Evolutionary conservation across 2,113 vertebrate genomes (phyloP), one percentile per base, ranked within the genome.

Genomic region (Eublepharis macularius): DNA sequence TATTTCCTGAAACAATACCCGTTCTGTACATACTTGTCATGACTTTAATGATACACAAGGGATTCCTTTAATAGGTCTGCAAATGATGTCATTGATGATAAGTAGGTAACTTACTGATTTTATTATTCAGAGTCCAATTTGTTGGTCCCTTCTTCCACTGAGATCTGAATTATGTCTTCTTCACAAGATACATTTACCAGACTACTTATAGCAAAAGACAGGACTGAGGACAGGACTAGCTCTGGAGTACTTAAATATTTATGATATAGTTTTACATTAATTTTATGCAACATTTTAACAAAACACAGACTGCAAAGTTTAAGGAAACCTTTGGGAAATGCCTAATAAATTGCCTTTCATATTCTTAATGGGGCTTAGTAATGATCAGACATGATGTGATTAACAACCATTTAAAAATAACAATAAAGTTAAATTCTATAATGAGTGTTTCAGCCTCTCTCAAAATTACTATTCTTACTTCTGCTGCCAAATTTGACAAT

Each of bases 261-360:
- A 95, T 96, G 92, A 73, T 93, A 94, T 96, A 94, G 96, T 96
- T 96, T 95, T 94, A 93, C 95, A 95, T 96, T 95, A 95, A 96
- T 95, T 96, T 96, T 94, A 91, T 96, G 93, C 94, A 94, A 95
- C 95, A 87, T 95, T 96, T 95, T 94, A 95, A 94, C 92, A 93
- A 96, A 96, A 96, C 92, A 95, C 92, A 95, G 89, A 95, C 93
- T 91, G 89, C 88, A 93, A 90, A 94, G 82, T 95, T 92, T 95
- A 93, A 94, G 95, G 88, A 94, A 91, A 57, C 78, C 95, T 96
- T 96, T 92, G 86, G 93, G 94, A 95, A 96, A 88, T 94, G 92
- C 36, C 36, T 94, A 94, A 94, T 93, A 94, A 94, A 94, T 94
- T 94, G 88, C 86, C 81, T 92, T 93, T 93, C 91, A 0, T 1